phyloP scores from a whole-genome alignment of 2,113 vertebrate genomes.

The Pogona vitticeps region DNA sequence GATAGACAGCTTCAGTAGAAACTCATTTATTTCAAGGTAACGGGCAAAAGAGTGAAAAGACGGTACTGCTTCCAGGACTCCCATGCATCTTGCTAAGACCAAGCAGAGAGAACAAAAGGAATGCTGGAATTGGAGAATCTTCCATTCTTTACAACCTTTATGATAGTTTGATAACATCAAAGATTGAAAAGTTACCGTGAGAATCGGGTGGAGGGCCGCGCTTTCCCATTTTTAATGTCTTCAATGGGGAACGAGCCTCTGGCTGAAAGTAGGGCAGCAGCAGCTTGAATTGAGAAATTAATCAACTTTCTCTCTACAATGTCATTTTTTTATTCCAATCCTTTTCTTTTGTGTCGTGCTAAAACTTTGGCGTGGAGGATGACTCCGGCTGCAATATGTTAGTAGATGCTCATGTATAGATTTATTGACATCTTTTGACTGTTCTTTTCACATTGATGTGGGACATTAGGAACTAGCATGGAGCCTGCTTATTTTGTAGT shows the following conservation, averaged over 20 bases:
- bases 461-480: too few relatives aligned
- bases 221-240: neutral
- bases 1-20: conserved; percentile 52
- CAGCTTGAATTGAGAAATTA: neutral
- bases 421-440: too few relatives aligned
- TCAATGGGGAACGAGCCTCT: neutral
- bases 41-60: neutral
- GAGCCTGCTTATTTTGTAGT: too few relatives aligned
- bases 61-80: neutral
- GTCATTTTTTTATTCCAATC: neutral
- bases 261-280: neutral
- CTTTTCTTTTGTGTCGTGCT: neutral
- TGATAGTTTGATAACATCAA: neutral
- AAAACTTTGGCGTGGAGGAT: neutral
- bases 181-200: neutral
- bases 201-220: neutral
- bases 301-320: neutral
- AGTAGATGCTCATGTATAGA: too few relatives aligned
- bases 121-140: neutral
- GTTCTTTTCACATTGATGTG: too few relatives aligned
- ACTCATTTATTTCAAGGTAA: conserved; percentile 22
- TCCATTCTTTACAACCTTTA: neutral
- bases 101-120: neutral
- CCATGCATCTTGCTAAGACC: neutral
- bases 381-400: too few relatives aligned